Percentiles rank a stretch among this genome's conserved stretches.
phyloP scores from a whole-genome alignment of 2,113 vertebrate species.

The Ammodytes dubius region DNA sequence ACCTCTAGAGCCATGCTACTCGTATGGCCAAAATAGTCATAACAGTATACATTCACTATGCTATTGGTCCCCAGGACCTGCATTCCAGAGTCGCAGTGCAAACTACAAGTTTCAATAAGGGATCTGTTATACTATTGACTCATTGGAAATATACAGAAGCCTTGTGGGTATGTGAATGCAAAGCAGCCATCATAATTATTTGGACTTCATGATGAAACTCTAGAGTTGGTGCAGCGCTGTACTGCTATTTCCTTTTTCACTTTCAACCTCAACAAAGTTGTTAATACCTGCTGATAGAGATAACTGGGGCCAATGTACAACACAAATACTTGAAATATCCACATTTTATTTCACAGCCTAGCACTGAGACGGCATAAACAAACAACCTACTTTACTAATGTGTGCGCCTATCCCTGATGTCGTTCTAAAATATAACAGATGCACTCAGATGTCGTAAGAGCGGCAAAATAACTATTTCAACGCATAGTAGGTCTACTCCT shows the following conservation, averaged over 20 bases:
- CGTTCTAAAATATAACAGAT: slow-evolving; percentile 44
- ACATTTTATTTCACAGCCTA: background rate
- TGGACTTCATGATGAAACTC: slow-evolving; percentile 43
- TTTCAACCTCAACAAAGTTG: slow-evolving; percentile 1
- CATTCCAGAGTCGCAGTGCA: background rate
- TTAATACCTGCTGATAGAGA: slow-evolving; percentile 35
- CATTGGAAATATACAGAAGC: background rate
- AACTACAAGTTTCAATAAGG: background rate
- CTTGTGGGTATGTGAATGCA: slow-evolving; percentile 3
- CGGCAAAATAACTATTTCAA: slow-evolving; percentile 37
- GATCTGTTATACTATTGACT: background rate
- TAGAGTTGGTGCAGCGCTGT: slow-evolving; percentile 4
- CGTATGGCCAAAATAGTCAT: background rate
- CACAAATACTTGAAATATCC: slow-evolving; percentile 2
- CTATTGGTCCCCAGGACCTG: background rate
- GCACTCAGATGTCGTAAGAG: slow-evolving; percentile 45
- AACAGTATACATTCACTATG: background rate
- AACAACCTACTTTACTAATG: background rate
- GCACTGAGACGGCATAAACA: background rate
- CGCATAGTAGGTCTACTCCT: slow-evolving; percentile 7
- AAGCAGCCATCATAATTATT: slow-evolving; percentile 24
- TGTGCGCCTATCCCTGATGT: slow-evolving; percentile 3
- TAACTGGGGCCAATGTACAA: slow-evolving; percentile 11
- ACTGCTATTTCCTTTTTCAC: background rate
- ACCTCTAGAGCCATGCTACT: background rate